Evolutionary conservation across 1,140 invertebrate species (phyloP), one percentile per base, ranked within the genome.

Genomic region (Calosoma granatense): DNA sequence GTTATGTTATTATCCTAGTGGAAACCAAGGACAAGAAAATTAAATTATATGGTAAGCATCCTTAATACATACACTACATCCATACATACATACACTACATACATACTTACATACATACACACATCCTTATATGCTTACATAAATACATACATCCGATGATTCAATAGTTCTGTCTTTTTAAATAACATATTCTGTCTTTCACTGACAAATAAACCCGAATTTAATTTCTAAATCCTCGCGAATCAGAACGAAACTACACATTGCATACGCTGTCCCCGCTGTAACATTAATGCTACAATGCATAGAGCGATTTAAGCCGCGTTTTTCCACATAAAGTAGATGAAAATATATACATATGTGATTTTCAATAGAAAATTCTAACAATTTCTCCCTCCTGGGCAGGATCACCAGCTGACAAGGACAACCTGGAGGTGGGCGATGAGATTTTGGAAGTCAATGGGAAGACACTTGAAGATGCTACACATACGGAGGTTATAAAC

Each of bases 401-500:
- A 92, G 90, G 90, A 51, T 94, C 94, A 60, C 91, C 93, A 57
- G 93, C 92, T 30, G 93, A 96, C 74, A 87, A 87, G 73, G 92
- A 96, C 72, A 86, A 84, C 70, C 77, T 96, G 74, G 91, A 96
- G 76, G 84, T 95, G 64, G 92, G 89, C 52, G 94, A 97, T 77
- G 94, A 97, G 75, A 97, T 97, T 69, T 78, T 97, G 72, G 92
- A 96, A 76, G 91, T 97, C 51, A 97, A 97, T 74, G 94, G 93
- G 62, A 86, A 85, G 56, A 87, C 84, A 39, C 74, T 96, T 64
- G 90, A 94, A 66, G 88, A 94, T 71, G 88, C 88, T 67, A 86
- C 88, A 56, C 85, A 92, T 68, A 83, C 85, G 0, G 90, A 95
- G 76, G 89, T 94, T 65, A 90, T 94, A 65, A 86, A 88, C 51